phyloP scores from a whole-genome alignment of 2,888 invertebrate genomes.

The Apomyelois bistriatella region DNA sequence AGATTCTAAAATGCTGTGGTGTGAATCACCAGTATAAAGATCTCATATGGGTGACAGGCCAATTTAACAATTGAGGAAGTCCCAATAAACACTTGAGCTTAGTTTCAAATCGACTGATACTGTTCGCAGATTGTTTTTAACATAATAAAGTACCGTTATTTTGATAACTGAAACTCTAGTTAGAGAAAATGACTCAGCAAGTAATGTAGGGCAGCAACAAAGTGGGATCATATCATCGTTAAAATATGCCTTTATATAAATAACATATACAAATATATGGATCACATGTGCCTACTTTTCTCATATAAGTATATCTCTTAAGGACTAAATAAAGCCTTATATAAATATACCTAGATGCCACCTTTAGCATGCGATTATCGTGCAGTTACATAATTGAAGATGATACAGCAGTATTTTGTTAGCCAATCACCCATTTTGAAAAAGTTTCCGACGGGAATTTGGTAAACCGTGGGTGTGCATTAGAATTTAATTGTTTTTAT shows the following conservation, averaged over 20 bases:
- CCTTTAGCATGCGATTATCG: too few species aligned
- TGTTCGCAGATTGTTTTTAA: slow-evolving; percentile 15
- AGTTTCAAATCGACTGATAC: slow-evolving; percentile 35
- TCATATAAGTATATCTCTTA: not conserved
- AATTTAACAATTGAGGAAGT: slow-evolving; percentile 72
- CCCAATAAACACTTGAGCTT: slow-evolving; percentile 56
- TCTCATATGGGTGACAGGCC: slow-evolving; percentile 58
- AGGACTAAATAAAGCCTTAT: too few species aligned
- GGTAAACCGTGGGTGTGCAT: not conserved
- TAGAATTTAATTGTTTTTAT: too few species aligned
- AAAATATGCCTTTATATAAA: not conserved
- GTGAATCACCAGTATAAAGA: slow-evolving; percentile 48
- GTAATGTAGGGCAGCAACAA: not conserved
- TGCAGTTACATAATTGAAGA: too few species aligned
- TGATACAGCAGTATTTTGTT: too few species aligned
- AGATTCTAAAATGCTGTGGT: slow-evolving; percentile 37
- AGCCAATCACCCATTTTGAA: too few species aligned
- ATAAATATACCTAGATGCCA: too few species aligned
- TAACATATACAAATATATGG: not conserved
- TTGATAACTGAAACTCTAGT: not conserved
- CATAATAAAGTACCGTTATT: slow-evolving; percentile 10
- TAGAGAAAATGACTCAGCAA: slow-evolving; percentile 6
- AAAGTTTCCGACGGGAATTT: too few species aligned
- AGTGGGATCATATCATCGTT: not conserved
- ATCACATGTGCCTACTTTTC: not conserved